Conservation (phyloP, 2,113 vertebrate species). For the Cyanoderma ruficeps region DNA sequence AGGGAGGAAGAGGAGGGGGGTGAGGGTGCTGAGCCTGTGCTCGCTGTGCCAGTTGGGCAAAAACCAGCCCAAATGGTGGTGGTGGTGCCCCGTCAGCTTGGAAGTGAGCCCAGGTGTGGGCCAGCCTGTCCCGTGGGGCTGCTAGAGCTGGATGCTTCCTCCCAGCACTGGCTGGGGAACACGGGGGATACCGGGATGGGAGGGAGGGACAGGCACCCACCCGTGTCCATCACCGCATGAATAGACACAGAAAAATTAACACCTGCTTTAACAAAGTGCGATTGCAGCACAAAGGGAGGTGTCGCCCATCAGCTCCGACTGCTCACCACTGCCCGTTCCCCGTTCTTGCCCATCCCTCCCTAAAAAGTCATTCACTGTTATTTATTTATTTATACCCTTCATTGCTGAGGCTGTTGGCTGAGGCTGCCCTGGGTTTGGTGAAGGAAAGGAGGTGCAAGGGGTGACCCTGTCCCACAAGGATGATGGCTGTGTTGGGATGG, state of each 20-base stretch:
- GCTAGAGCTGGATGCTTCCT: background rate
- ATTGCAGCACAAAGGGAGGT: background rate
- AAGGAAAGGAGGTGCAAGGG: background rate
- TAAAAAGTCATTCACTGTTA: background rate
- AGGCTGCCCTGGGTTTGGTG: background rate
- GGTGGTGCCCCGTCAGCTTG: background rate
- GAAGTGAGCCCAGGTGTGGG: background rate
- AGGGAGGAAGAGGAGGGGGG: no score
- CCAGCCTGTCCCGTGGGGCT: accelerated
- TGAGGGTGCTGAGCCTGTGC: background rate
- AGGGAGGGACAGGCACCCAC: background rate
- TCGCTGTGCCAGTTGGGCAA: background rate
- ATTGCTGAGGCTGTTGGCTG: background rate
- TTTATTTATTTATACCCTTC: background rate
- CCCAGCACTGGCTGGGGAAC: background rate
- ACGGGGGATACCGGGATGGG: background rate
- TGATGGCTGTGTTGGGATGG: accelerated
- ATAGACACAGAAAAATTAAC: background rate
- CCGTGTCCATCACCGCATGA: accelerated
- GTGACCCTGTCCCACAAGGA: accelerated
- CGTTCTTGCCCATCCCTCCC: background rate
- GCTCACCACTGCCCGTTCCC: background rate
- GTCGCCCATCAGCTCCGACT: accelerated
- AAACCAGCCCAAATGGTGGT: background rate
- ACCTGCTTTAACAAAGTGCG: accelerated